A percentile compares a stretch with the other conserved stretches of the same genome.
phyloP scores from a whole-genome alignment of 2,113 vertebrate genomes.

The Myiagra hebetior region DNA sequence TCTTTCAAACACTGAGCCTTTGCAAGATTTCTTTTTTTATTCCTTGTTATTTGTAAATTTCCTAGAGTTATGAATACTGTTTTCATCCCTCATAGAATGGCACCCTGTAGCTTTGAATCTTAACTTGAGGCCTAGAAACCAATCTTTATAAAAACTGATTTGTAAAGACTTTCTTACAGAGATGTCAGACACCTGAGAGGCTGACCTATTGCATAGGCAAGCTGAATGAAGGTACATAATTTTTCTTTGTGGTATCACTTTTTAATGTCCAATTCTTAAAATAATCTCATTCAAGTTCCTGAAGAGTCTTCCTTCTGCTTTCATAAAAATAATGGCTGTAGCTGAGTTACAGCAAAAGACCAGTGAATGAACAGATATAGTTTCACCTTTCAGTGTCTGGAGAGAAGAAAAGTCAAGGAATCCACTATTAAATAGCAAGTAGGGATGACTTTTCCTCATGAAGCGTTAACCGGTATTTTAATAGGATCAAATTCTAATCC shows the following conservation, averaged over 20 bases:
- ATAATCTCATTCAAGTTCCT: not conserved
- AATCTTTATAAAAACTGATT: not conserved
- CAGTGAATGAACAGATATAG: accelerated
- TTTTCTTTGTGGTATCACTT: not conserved
- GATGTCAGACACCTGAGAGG: not conserved
- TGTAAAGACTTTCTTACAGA: not conserved
- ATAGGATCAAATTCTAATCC: not conserved
- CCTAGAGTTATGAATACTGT: not conserved
- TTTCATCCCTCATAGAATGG: not conserved
- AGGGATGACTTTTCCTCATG: not conserved
- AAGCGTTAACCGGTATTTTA: not conserved
- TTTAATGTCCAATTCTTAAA: not conserved
- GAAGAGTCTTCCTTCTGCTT: not conserved
- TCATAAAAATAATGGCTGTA: not conserved
- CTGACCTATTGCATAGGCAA: not conserved
- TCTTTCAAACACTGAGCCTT: not conserved
- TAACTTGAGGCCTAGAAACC: not conserved
- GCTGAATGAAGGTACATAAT: not conserved
- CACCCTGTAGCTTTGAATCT: not conserved
- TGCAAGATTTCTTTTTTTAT: not conserved
- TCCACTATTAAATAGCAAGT: not conserved
- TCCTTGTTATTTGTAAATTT: not conserved
- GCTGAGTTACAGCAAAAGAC: not conserved
- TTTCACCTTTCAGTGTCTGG: not conserved
- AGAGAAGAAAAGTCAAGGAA: not conserved